Conservation (phyloP, 1,140 invertebrate genomes). For the Drosophila ohnishii region DNA sequence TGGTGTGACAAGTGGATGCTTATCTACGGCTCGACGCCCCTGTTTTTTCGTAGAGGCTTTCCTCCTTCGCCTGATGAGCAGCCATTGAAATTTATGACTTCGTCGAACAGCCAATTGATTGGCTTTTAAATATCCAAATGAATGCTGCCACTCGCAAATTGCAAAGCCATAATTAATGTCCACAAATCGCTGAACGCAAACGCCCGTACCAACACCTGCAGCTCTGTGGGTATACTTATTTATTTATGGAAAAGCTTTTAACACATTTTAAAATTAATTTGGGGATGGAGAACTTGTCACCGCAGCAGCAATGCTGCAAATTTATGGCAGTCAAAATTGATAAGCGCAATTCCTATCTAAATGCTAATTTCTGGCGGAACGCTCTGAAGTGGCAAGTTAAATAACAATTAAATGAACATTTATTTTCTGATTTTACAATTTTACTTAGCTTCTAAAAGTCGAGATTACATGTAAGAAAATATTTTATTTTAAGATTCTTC, state of each 20-base stretch:
- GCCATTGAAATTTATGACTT: slow-evolving; percentile 75
- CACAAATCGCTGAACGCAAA: slow-evolving; percentile 47
- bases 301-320: slow-evolving; percentile 25
- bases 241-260: slow-evolving; percentile 68
- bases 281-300: slow-evolving; percentile 48
- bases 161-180: slow-evolving; percentile 56
- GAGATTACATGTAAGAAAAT: too few species aligned
- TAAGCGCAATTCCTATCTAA: slow-evolving; percentile 50
- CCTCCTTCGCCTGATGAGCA: slow-evolving; percentile 27
- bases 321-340: slow-evolving; percentile 58
- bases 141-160: slow-evolving; percentile 57
- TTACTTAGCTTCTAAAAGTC: neutral
- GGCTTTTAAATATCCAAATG: slow-evolving; percentile 64
- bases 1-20: slow-evolving; percentile 68
- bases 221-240: neutral
- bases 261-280: slow-evolving; percentile 59
- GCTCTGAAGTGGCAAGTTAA: slow-evolving; percentile 19
- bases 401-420: slow-evolving; percentile 10
- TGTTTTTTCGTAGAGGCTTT: slow-evolving; percentile 46
- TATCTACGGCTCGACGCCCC: slow-evolving; percentile 46
- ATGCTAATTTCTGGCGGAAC: slow-evolving; percentile 16
- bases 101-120: slow-evolving; percentile 65
- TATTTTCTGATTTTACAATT: neutral
- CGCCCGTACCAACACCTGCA: slow-evolving; percentile 34
- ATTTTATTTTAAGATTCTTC: neutral